These are phyloP conservation scores for Coranthus polyacanthus DNA, from an alignment of 2,797 vertebrate genomes.

Conservation along the genomic window DNA sequence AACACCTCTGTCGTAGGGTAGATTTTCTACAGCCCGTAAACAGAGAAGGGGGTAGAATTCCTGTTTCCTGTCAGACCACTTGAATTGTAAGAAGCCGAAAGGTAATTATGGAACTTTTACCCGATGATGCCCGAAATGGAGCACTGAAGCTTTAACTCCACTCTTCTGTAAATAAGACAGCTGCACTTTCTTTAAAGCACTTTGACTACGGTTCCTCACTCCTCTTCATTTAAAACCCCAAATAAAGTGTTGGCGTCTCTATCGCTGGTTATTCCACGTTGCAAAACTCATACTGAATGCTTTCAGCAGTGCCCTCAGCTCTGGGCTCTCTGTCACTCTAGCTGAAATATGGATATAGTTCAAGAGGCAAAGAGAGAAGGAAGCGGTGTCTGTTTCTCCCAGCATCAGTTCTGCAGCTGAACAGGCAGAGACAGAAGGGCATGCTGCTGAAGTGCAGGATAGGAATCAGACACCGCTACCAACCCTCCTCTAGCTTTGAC, in stretches of 20 bases:
- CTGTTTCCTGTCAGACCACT: too few species aligned
- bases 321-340: constrained; percentile 27
- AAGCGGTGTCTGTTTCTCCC: constrained; percentile 11
- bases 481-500: constrained; percentile 47
- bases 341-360: constrained; percentile 46
- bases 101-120: too few species aligned
- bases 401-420: constrained; percentile 27
- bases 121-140: too few species aligned
- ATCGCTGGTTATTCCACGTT: not conserved
- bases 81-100: too few species aligned
- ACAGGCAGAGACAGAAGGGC: constrained; percentile 25
- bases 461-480: constrained; percentile 1
- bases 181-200: not conserved
- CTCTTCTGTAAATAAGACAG: too few species aligned
- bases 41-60: too few species aligned
- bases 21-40: too few species aligned
- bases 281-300: constrained; percentile 16
- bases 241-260: not conserved
- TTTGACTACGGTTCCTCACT: not conserved
- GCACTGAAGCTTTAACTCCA: too few species aligned
- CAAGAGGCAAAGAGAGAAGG: constrained; percentile 26
- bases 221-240: too few species aligned
- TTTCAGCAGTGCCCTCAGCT: constrained; percentile 18
- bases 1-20: too few species aligned
- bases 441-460: constrained; percentile 22